Evolutionary conservation across 1,140 invertebrate genomes (phyloP).

Genomic region (Popillia japonica): DNA sequence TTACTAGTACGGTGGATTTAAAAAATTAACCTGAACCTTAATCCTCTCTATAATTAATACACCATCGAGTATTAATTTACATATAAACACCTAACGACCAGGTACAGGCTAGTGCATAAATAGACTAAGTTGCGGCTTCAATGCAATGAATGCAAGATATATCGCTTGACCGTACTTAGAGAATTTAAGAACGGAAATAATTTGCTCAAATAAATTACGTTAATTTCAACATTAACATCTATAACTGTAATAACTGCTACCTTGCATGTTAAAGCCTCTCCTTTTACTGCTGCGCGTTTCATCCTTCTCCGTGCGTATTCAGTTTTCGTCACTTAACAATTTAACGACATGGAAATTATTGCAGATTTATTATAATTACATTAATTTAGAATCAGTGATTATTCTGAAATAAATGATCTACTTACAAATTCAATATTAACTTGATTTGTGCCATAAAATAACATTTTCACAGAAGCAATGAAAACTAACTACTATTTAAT

Average conservation of each 20-base stretch:
- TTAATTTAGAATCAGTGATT: not conserved
- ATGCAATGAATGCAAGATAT: not conserved
- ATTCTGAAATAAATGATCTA: no score
- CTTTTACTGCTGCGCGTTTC: slow-evolving; percentile 6
- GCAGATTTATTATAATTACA: slow-evolving; percentile 6
- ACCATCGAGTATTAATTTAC: not conserved
- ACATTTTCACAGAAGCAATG: no score
- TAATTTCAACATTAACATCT: slow-evolving; percentile 10
- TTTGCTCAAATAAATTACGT: slow-evolving; percentile 17
- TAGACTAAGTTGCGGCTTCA: not conserved
- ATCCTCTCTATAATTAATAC: not conserved
- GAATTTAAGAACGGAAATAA: not conserved
- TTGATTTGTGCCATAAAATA: no score
- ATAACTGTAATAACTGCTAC: slow-evolving; percentile 6
- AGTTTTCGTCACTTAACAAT: not conserved
- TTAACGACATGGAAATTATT: slow-evolving; percentile 14
- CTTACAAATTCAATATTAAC: no score
- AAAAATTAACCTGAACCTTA: not conserved
- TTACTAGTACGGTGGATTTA: no score
- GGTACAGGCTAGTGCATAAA: not conserved
- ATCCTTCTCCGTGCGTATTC: not conserved
- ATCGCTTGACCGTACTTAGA: not conserved
- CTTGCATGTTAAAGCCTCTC: slow-evolving; percentile 5
- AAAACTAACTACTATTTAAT: no score
- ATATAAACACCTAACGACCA: slow-evolving; percentile 14